Evolutionary conservation across 2,113 vertebrate genomes (phyloP).

Genomic region (Anarhynchus alexandrinus): DNA sequence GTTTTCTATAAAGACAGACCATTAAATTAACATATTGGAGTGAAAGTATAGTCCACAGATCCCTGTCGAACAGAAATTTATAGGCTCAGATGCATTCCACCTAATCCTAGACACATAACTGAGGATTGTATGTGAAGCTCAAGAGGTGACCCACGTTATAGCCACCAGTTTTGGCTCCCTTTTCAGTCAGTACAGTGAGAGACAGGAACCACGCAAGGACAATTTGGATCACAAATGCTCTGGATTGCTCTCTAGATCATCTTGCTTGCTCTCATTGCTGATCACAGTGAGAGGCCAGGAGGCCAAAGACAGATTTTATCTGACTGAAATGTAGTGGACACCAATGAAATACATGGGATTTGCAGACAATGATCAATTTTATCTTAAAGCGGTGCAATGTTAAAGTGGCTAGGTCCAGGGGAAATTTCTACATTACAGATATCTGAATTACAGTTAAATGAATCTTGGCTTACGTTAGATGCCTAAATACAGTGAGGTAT

Average conservation of each 20-base stretch:
- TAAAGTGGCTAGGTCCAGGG: background rate
- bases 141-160: background rate
- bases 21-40: background rate
- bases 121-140: background rate
- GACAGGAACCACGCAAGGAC: background rate
- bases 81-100: background rate
- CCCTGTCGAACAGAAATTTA: background rate
- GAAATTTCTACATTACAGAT: background rate
- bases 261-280: background rate
- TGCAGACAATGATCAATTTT: background rate
- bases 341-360: background rate
- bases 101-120: background rate
- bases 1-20: background rate
- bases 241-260: background rate
- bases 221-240: background rate
- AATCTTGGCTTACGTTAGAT: background rate
- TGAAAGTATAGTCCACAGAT: background rate
- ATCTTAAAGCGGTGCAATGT: background rate
- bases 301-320: background rate
- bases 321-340: background rate
- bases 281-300: background rate
- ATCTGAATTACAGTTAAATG: background rate
- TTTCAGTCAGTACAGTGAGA: background rate
- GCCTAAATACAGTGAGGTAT: background rate
- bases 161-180: background rate